phyloP scores from a whole-genome alignment of 2,113 vertebrate genomes.

The Sinocyclocheilus grahami region DNA sequence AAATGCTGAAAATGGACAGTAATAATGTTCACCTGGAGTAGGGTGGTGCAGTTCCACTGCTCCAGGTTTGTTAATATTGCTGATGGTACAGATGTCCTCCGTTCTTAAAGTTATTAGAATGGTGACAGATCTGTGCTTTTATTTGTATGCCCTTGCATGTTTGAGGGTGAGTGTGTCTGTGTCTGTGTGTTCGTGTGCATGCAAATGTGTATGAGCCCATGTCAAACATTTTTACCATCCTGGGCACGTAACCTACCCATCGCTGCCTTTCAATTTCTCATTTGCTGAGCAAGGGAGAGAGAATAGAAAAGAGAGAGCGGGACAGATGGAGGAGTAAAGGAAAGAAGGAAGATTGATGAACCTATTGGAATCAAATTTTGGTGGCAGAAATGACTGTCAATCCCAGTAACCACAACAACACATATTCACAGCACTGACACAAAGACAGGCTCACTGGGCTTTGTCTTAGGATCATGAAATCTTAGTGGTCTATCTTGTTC shows the following conservation, averaged over 20 bases:
- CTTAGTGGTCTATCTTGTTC: slow-evolving; percentile 52
- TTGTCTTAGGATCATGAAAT: slow-evolving; percentile 60
- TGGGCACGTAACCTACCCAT: slow-evolving; percentile 77
- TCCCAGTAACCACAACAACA: slow-evolving; percentile 73
- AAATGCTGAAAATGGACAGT: slow-evolving; percentile 43
- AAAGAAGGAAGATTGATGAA: slow-evolving; percentile 80
- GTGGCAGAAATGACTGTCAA: slow-evolving; percentile 80
- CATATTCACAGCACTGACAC: slow-evolving; percentile 61
- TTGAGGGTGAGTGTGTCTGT: slow-evolving; percentile 51
- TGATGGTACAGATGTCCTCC: slow-evolving; percentile 23
- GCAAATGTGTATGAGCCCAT: slow-evolving; percentile 56
- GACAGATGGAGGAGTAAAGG: slow-evolving; percentile 58
- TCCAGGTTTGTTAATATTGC: slow-evolving; percentile 22
- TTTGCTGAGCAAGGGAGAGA: slow-evolving; percentile 74
- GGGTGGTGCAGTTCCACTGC: slow-evolving; percentile 9
- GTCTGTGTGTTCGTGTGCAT: slow-evolving; percentile 46
- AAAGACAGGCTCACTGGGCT: slow-evolving; percentile 15
- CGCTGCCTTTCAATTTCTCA: slow-evolving; percentile 76
- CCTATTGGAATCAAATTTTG: slow-evolving; percentile 82
- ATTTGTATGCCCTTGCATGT: slow-evolving; percentile 36
- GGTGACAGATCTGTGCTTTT: slow-evolving; percentile 3
- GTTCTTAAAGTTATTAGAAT: slow-evolving; percentile 22
- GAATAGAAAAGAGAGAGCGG: slow-evolving; percentile 63
- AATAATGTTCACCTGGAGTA: slow-evolving; percentile 26
- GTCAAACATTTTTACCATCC: slow-evolving; percentile 75